A percentile compares a stretch with the other conserved stretches of the same genome.
These are phyloP conservation scores for Nannoperca australis DNA, from an alignment of 2,797 vertebrate genomes.

Conservation along the genomic window DNA sequence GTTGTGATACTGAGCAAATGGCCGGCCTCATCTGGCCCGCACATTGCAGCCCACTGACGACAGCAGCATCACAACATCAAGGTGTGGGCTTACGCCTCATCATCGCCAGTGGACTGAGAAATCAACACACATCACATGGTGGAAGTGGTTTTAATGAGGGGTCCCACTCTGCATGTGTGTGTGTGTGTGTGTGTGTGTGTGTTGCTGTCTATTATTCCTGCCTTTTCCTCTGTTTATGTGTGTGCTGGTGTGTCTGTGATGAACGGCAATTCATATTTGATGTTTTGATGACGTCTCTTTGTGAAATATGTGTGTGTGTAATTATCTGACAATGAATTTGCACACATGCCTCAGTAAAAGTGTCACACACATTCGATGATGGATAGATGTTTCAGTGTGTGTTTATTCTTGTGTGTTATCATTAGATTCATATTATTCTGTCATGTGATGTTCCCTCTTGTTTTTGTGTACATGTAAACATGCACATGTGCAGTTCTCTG, in stretches of 20 bases:
- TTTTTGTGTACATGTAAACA: conserved; percentile 53
- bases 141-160: conserved; percentile 53
- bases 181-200: too few relatives aligned
- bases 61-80: conserved; percentile 35
- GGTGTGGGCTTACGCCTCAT: conserved; percentile 41
- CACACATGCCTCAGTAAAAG: conserved; percentile 10
- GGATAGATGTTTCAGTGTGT: conserved; percentile 30
- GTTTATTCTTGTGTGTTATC: conserved; percentile 44
- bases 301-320: conserved; percentile 29
- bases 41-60: conserved; percentile 58
- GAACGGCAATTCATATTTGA: neutral
- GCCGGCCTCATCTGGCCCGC: conserved; percentile 66
- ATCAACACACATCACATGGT: conserved; percentile 5
- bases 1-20: conserved; percentile 18
- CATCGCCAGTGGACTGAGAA: conserved; percentile 34
- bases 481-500: conserved; percentile 38
- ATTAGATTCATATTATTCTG: conserved; percentile 31
- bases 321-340: neutral
- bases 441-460: conserved; percentile 24
- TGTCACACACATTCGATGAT: conserved; percentile 10
- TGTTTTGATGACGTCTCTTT: conserved; percentile 18
- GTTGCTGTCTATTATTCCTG: conserved; percentile 7
- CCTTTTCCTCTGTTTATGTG: conserved; percentile 20
- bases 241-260: neutral
- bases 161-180: conserved; percentile 20